These are phyloP conservation scores for Lucinisca nassula DNA, from an alignment of 2,888 invertebrate species.

Conservation along the genomic window DNA sequence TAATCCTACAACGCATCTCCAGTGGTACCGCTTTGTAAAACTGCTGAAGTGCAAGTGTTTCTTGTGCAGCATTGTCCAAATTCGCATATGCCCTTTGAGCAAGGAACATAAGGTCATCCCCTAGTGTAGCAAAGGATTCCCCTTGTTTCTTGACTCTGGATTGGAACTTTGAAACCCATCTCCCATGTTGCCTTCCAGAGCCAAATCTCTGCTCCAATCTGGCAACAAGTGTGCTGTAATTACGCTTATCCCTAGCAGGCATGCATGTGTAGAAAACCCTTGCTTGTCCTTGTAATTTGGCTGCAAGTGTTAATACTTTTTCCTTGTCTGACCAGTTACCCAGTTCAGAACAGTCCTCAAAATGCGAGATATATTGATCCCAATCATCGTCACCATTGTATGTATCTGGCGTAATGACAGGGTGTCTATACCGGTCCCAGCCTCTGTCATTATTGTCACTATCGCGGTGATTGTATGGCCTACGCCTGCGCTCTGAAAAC, in stretches of 20 bases:
- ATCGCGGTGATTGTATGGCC: no score
- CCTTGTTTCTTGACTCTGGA: not conserved
- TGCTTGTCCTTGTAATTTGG: slow-evolving; percentile 22
- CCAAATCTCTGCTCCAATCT: slow-evolving; percentile 26
- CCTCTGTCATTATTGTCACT: not conserved
- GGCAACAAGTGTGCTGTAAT: not conserved
- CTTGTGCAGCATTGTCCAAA: slow-evolving; percentile 23
- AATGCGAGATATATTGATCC: slow-evolving; percentile 38
- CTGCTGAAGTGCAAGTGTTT: slow-evolving; percentile 20
- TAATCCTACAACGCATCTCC: slow-evolving; percentile 29
- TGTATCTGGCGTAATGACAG: slow-evolving; percentile 22
- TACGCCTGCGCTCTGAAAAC: no score
- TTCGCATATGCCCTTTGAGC: slow-evolving; percentile 9
- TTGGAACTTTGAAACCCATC: slow-evolving; percentile 13
- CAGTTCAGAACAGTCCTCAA: slow-evolving; percentile 27
- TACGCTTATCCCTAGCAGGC: slow-evolving; percentile 1
- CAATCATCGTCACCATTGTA: slow-evolving; percentile 37
- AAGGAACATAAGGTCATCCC: slow-evolving; percentile 17
- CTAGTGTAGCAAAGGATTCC: slow-evolving; percentile 23
- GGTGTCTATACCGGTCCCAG: not conserved
- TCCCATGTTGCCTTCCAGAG: not conserved
- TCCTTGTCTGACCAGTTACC: slow-evolving; percentile 17
- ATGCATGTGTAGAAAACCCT: slow-evolving; percentile 13
- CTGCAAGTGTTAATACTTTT: slow-evolving; percentile 16
- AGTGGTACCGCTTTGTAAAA: slow-evolving; percentile 20